These are phyloP conservation scores for Bombus breviceps DNA, from an alignment of 1,140 invertebrate species.

Conservation along the genomic window DNA sequence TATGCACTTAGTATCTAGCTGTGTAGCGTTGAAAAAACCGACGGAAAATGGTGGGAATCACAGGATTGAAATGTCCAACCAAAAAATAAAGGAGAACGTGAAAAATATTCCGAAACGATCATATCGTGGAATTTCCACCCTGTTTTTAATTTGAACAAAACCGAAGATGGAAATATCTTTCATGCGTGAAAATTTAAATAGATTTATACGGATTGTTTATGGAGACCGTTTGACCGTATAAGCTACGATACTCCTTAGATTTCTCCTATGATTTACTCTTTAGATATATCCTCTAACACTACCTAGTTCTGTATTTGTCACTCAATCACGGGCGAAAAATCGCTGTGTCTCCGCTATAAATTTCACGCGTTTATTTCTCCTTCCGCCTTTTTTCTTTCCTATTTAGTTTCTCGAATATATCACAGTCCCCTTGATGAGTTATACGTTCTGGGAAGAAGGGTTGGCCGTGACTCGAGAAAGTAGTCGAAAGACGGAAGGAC, in stretches of 20 bases:
- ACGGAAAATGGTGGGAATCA: background rate
- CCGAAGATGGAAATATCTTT: no score
- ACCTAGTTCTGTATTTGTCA: no score
- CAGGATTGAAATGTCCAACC: background rate
- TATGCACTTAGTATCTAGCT: background rate
- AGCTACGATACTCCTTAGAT: no score
- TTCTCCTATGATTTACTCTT: no score
- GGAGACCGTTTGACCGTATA: no score
- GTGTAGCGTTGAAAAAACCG: background rate
- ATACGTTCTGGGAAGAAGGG: slow-evolving; percentile 39
- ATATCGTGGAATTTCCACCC: background rate
- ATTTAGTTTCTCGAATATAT: background rate
- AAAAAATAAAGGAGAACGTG: background rate
- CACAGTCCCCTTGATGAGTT: slow-evolving; percentile 33
- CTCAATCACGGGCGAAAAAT: no score
- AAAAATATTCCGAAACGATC: background rate
- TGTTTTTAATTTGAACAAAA: background rate
- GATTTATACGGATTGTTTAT: no score
- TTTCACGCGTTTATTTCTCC: background rate
- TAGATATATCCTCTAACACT: no score
- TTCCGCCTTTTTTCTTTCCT: no score
- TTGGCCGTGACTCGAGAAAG: slow-evolving; percentile 40
- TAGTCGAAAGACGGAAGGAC: slow-evolving; percentile 28
- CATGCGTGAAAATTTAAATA: no score
- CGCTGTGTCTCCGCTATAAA: no score